Evolutionary conservation across 2,113 vertebrate genomes (phyloP), one percentile per base, ranked within the genome.

Genomic region (Pterocles gutturalis): DNA sequence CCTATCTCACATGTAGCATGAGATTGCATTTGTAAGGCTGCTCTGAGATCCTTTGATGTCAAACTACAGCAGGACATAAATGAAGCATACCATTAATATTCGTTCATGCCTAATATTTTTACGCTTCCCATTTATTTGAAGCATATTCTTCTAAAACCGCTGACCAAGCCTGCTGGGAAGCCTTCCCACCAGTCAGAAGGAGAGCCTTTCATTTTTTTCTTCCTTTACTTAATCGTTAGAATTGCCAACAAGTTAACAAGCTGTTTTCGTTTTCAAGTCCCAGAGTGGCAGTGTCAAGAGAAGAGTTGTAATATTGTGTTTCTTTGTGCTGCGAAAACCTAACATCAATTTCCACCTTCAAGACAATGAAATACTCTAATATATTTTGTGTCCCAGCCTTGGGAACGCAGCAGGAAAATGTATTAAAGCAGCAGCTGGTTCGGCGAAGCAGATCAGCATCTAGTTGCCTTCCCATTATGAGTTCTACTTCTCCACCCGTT

Each of bases 1-100:
- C 58, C 29, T 33, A 48, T 46, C 25, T 71, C 18, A 1, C 29
- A 18, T 48, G 38, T 90, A 57, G 43, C 1, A 2, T 49, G 61
- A 62, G 57, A 85, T 57, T 92, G 65, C 49, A 14, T 87, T 95
- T 96, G 61, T 89, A 88, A 94, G 96, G 96, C 89, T 94, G 62
- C 89, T 96, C 81, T 92, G 87, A 95, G 85, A 76, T 75, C 90
- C 82, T 95, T 94, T 95, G 81, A 91, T 88, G 94, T 90, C 67
- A 49, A 90, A 62, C n/a, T 95, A 58, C 80, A 86, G 93, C 62
- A 87, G 20, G 94, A 71, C 85, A 51, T 82, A 90, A 81, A 73
- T 81, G 87, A 75, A 94, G 83, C 66, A 67, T 69, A 58, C 72
- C 61, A 43, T 91, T 97, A 91, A 64, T 93, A 91, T 87, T 97